Percentiles rank a stretch among this genome's conserved stretches.
Conservation (phyloP, 2,888 invertebrate species). For the Metalampra italica region DNA sequence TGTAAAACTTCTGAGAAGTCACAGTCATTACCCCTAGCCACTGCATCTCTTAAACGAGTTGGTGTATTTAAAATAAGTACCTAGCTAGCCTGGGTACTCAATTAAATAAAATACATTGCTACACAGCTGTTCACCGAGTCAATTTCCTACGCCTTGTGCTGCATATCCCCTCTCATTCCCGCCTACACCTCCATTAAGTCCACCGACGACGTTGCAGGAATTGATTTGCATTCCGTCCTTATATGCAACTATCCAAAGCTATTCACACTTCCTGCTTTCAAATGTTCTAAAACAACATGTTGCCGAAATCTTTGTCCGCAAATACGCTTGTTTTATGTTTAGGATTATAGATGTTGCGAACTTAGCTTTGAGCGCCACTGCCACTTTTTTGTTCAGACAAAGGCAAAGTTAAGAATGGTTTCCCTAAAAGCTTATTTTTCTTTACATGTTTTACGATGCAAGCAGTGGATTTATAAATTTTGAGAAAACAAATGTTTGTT, state of each 20-base stretch:
- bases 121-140: not conserved
- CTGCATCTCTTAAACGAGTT: too few relatives aligned
- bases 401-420: too few relatives aligned
- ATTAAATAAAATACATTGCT: constrained; percentile 2
- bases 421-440: too few relatives aligned
- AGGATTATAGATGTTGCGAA: too few relatives aligned
- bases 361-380: too few relatives aligned
- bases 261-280: constrained; percentile 17
- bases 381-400: too few relatives aligned
- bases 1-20: constrained; percentile 10
- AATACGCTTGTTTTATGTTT: too few relatives aligned
- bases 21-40: not conserved
- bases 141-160: not conserved
- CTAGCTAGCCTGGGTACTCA: too few relatives aligned
- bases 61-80: too few relatives aligned
- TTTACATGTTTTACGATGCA: too few relatives aligned
- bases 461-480: too few relatives aligned
- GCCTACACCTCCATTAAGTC: constrained; percentile 10
- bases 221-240: constrained; percentile 23
- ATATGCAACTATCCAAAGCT: constrained; percentile 16
- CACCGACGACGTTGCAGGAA: constrained; percentile 13
- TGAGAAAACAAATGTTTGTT: too few relatives aligned
- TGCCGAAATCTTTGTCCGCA: not conserved
- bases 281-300: constrained; percentile 9
- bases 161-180: not conserved